These are phyloP conservation scores for Dryoscopus gambensis DNA, from an alignment of 2,113 vertebrate genomes.

Conservation along the genomic window DNA sequence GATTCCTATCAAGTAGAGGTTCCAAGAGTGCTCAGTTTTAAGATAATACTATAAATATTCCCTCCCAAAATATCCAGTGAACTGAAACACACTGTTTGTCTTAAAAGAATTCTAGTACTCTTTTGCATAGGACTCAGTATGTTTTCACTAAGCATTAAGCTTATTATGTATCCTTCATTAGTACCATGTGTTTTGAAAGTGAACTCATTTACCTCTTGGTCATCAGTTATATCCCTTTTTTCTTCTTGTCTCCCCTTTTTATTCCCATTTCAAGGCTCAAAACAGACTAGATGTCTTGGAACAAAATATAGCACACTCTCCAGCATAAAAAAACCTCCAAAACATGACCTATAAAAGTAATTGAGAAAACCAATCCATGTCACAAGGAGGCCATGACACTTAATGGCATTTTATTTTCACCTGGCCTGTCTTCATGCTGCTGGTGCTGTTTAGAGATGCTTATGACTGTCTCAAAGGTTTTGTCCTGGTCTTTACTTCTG, in stretches of 20 bases:
- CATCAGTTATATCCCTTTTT: not conserved
- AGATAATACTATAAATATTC: not conserved
- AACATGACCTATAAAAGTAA: fast-evolving
- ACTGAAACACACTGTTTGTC: not conserved
- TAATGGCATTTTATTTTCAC: not conserved
- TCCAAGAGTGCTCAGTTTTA: not conserved
- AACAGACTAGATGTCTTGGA: not conserved
- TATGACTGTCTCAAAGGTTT: not conserved
- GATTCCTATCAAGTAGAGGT: not conserved
- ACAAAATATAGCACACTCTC: not conserved
- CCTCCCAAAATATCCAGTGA: not conserved
- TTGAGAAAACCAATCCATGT: not conserved
- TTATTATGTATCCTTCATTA: not conserved
- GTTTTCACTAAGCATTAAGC: not conserved
- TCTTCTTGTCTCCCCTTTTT: not conserved
- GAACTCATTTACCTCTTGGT: not conserved
- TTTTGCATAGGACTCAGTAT: not conserved
- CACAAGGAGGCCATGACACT: not conserved
- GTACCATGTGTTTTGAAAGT: not conserved
- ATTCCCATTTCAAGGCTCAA: not conserved
- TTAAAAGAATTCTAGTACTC: not conserved
- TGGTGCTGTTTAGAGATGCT: not conserved
- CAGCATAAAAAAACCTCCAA: not conserved
- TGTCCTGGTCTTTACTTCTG: not conserved
- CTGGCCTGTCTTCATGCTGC: not conserved